phyloP scores from a whole-genome alignment of 2,888 invertebrate species.

The Parnassius mnemosyne region DNA sequence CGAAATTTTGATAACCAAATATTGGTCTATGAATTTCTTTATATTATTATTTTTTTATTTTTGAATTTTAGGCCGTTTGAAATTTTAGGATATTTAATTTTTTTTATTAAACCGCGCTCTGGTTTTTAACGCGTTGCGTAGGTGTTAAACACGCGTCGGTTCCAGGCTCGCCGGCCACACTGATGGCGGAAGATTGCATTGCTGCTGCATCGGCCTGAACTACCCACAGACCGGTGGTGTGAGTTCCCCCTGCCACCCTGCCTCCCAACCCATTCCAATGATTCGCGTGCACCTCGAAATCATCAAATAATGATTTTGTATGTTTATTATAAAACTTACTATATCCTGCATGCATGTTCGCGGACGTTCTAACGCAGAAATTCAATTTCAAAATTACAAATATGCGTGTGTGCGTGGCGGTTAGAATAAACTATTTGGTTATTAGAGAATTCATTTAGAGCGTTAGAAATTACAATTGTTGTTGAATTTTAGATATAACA shows the following conservation, averaged over 20 bases:
- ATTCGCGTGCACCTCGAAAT: slow-evolving; percentile 69
- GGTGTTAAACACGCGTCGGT: slow-evolving; percentile 77
- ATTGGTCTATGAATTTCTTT: slow-evolving; percentile 61
- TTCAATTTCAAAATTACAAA: slow-evolving; percentile 42
- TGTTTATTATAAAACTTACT: slow-evolving; percentile 72
- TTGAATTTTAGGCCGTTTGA: slow-evolving; percentile 54
- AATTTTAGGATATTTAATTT: slow-evolving; percentile 44
- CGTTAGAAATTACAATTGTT: slow-evolving; percentile 45
- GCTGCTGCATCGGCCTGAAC: slow-evolving; percentile 60
- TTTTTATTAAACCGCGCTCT: slow-evolving; percentile 49
- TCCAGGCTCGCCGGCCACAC: slow-evolving; percentile 77
- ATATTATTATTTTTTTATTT: slow-evolving; percentile 39
- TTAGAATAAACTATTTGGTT: slow-evolving; percentile 64
- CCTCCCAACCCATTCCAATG: slow-evolving; percentile 58
- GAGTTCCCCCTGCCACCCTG: slow-evolving; percentile 44
- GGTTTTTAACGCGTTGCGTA: slow-evolving; percentile 72
- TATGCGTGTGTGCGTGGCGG: slow-evolving; percentile 42
- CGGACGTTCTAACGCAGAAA: slow-evolving; percentile 36
- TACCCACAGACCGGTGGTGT: slow-evolving; percentile 44
- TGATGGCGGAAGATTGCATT: slow-evolving; percentile 68
- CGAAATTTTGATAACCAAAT: slow-evolving; percentile 59
- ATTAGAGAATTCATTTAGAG: slow-evolving; percentile 58
- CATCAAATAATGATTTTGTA: slow-evolving; percentile 80
- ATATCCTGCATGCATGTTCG: slow-evolving; percentile 28
- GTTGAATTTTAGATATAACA: slow-evolving; percentile 46